Evolutionary conservation across 92 coral and sea anemone genomes (phyloP), one percentile per base, ranked within the genome.

Genomic region (Zoanthus solanderi): DNA sequence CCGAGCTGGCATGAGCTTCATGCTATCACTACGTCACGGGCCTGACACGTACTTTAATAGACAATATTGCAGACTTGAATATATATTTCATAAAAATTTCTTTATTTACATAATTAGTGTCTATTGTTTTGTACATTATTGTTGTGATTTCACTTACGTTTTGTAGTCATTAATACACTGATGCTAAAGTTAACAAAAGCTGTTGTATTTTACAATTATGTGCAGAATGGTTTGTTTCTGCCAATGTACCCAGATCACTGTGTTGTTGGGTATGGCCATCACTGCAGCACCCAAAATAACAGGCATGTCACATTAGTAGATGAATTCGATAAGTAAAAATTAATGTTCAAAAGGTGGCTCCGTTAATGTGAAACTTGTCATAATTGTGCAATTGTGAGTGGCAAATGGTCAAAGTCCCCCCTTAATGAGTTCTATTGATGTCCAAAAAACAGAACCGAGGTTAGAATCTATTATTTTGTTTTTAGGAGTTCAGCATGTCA

Each of bases 401-500:
- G n/a, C n/a, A n/a, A n/a, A n/a, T n/a, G n/a, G n/a, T n/a, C n/a
- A n/a, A n/a, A n/a, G n/a, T n/a, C n/a, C n/a, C n/a, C n/a, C n/a
- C n/a, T n/a, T n/a, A n/a, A n/a, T n/a, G n/a, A n/a, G n/a, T n/a
- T n/a, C n/a, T n/a, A n/a, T n/a, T n/a, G n/a, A n/a, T n/a, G 66
- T 15, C 23, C 66, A 4, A 12, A 58, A 58, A 58, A 58, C 66
- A 12, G 23, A 58, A 17, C 54, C 5, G 6, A 50, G 54, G 54
- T 50, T 7, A 50, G 5, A 50, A 50, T 50, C 2, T 50, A 53
- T 79, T 80, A 54, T 57, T 48, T 60, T 83, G 18, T 72, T 88
- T 67, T 9, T 54, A 94, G 96, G 96, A 61, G 81, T 80, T 75
- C 93, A 94, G 60, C 96, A 94, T 78, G 75, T 83, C 15, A 89